Evolutionary conservation across 2,888 invertebrate genomes (phyloP), one percentile per base, ranked within the genome.

Genomic region (Noctua janthina): DNA sequence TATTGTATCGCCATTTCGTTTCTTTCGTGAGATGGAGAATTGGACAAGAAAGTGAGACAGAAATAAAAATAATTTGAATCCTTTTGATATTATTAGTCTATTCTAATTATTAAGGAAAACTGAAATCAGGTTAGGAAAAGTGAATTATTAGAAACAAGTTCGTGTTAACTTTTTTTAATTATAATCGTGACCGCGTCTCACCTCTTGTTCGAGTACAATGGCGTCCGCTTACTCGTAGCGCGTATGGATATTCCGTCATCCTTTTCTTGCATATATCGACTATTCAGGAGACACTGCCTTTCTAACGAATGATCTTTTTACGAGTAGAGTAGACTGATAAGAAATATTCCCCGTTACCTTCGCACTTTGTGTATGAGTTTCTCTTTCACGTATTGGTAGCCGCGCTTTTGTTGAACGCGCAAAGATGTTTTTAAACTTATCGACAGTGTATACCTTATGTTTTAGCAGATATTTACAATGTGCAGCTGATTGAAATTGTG

Each of bases 241-340:
- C 95, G 93, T 95, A 93, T 94, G 92, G 94, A 95, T 94, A 95
- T 95, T 96, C 95, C 96, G 96, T 97, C 96, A 97, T 97, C 97
- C 97, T 97, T 97, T 97, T 97, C 97, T 96, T 95, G 95, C 97
- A 95, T 95, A 95, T 95, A 96, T 96, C 95, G 95, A 95, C 95
- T 95, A 94, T 94, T 95, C 95, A 95, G 94, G 95, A 95, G 95
- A 95, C 94, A 91, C 95, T 93, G 94, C 94, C 95, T 95, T 96
- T 94, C 93, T 95, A 94, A 93, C 96, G 95, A 95, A 94, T 95
- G 96, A 96, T 96, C 95, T 96, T 96, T 95, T 96, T 95, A 95
- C 94, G 96, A 96, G 95, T 92, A 94, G 95, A 95, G 95, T 93
- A 95, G 95, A 95, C 94, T 95, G 96, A 95, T 96, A 96, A 95